These are phyloP conservation scores for Donacobius atricapilla DNA, from an alignment of 2,113 vertebrate species.

Conservation along the genomic window DNA sequence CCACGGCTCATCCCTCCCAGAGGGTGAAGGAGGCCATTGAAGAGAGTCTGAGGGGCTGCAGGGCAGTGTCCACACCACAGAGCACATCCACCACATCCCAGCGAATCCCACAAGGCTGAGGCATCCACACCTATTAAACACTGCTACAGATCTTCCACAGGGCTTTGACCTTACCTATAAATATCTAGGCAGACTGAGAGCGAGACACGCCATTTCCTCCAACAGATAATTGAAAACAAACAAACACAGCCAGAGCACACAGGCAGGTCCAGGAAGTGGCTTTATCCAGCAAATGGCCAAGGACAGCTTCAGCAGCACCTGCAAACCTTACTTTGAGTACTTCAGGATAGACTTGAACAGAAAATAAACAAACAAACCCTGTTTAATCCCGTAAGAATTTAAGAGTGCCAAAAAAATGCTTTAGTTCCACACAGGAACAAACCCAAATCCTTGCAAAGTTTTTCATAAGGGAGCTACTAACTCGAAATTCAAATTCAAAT, in stretches of 20 bases:
- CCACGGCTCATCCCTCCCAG: not conserved
- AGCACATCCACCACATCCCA: not conserved
- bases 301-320: not conserved
- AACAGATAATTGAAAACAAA: slow-evolving; percentile 12
- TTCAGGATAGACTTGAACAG: not conserved
- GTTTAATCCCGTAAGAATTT: not conserved
- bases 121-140: not conserved
- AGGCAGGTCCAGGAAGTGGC: not conserved
- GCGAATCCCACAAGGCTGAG: not conserved
- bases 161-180: slow-evolving; percentile 18
- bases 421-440: not conserved
- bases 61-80: fast-evolving
- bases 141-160: not conserved
- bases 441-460: not conserved
- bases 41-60: not conserved
- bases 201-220: not conserved
- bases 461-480: not conserved
- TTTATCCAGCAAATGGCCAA: not conserved
- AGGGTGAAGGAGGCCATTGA: fast-evolving
- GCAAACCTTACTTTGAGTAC: not conserved
- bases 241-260: not conserved
- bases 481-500: not conserved
- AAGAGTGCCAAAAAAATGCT: not conserved
- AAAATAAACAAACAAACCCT: not conserved
- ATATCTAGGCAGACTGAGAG: not conserved